Conservation (phyloP, 2,797 vertebrate genomes). For the Bovichtus variegatus region DNA sequence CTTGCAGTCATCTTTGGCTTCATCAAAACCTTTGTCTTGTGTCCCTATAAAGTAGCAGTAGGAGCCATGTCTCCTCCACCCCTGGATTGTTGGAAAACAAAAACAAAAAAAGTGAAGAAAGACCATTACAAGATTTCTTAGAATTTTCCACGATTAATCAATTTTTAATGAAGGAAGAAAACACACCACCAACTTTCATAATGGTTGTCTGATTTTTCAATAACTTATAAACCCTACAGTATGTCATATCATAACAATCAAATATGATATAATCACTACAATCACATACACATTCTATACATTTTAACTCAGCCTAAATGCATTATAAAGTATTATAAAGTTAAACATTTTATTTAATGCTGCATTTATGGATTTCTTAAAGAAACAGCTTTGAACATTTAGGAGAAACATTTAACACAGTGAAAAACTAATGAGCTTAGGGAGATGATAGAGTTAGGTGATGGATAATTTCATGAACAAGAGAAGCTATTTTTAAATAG, state of each 20-base stretch:
- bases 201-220: neutral
- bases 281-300: neutral
- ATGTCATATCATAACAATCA: neutral
- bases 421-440: neutral
- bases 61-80: slow-evolving; percentile 90
- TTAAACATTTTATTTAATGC: neutral
- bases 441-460: neutral
- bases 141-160: neutral
- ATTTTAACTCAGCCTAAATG: neutral
- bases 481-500: neutral
- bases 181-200: neutral
- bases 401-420: neutral
- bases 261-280: neutral
- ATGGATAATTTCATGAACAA: neutral
- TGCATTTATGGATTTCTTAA: neutral
- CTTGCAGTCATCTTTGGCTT: slow-evolving; percentile 88
- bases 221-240: neutral
- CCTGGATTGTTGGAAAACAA: slow-evolving; percentile 75
- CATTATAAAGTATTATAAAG: neutral
- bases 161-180: neutral
- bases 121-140: neutral
- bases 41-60: slow-evolving; percentile 91
- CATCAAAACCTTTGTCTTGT: slow-evolving; percentile 85
- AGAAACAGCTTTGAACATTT: neutral
- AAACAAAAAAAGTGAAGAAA: neutral